Percentiles rank a stretch among this genome's conserved stretches.
These are phyloP conservation scores for Nannospalax galili DNA, from an alignment of 2,113 vertebrate genomes.

Conservation along the genomic window DNA sequence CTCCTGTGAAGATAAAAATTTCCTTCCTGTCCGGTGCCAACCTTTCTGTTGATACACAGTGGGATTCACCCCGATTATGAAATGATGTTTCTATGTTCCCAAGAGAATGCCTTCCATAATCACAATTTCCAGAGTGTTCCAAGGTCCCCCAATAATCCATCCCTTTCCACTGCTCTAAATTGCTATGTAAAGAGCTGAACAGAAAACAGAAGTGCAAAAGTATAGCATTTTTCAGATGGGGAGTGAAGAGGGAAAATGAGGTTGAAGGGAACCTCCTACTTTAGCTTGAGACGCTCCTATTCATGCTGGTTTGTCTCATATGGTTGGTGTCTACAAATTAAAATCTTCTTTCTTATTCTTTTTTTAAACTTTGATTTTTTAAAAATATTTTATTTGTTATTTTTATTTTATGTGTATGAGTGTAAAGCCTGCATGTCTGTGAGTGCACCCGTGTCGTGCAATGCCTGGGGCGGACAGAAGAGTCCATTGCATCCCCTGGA, in stretches of 20 bases:
- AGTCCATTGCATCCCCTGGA: no score
- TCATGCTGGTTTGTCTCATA: no score
- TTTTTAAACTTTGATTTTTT: no score
- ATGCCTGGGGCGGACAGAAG: no score
- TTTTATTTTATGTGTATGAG: no score
- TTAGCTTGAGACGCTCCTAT: no score
- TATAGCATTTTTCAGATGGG: no score
- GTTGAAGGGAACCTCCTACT: not conserved
- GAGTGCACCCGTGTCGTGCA: no score
- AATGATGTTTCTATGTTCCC: not conserved
- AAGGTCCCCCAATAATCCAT: not conserved
- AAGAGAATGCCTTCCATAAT: not conserved
- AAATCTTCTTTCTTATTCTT: not conserved
- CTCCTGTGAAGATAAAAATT: not conserved
- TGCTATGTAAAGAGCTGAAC: not conserved
- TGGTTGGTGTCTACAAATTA: constrained; percentile 37
- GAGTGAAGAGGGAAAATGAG: not conserved
- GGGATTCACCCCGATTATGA: not conserved
- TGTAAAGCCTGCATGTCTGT: no score
- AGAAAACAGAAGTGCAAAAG: not conserved
- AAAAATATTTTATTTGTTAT: no score
- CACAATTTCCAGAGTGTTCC: not conserved
- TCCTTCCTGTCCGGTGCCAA: not conserved
- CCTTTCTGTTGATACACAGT: not conserved
- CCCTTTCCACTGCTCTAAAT: not conserved